Percentiles rank a stretch among this genome's conserved stretches.
Conservation (phyloP, 92 coral and sea anemone species). For the Parazoanthus swiftii region DNA sequence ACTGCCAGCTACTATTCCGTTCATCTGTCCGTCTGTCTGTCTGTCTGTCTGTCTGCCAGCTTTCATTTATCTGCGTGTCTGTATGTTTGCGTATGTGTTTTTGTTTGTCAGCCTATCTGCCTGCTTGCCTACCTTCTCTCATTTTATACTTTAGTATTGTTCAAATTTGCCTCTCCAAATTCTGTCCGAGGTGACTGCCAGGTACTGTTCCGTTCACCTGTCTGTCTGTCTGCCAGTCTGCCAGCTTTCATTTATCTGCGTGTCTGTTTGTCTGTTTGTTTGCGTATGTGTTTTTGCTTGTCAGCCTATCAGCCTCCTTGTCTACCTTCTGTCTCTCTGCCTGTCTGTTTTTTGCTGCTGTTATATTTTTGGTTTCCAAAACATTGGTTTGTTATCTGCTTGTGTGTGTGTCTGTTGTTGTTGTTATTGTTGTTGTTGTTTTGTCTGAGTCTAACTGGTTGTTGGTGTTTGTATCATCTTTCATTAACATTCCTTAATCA, state of each 20-base stretch:
- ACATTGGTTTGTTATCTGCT: too few species aligned
- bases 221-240: not conserved
- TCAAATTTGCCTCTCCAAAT: too few species aligned
- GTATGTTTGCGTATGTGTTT: not conserved
- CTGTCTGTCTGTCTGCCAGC: not conserved
- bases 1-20: not conserved
- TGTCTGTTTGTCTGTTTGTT: not conserved
- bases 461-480: too few species aligned
- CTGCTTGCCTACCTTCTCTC: not conserved
- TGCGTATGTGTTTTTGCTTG: not conserved
- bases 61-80: not conserved
- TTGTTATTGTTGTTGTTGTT: not conserved
- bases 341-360: too few species aligned
- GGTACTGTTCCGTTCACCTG: not conserved
- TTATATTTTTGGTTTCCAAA: too few species aligned
- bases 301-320: not conserved
- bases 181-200: too few species aligned
- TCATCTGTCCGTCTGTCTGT: not conserved
- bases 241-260: not conserved
- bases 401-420: not conserved
- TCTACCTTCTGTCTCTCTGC: not conserved
- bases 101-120: not conserved
- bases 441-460: too few species aligned
- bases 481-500: too few species aligned
- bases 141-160: too few species aligned